A percentile compares a stretch with the other conserved stretches of the same genome.
Conservation (phyloP, 1,140 invertebrate genomes). For the Tetragonula clypearis region DNA sequence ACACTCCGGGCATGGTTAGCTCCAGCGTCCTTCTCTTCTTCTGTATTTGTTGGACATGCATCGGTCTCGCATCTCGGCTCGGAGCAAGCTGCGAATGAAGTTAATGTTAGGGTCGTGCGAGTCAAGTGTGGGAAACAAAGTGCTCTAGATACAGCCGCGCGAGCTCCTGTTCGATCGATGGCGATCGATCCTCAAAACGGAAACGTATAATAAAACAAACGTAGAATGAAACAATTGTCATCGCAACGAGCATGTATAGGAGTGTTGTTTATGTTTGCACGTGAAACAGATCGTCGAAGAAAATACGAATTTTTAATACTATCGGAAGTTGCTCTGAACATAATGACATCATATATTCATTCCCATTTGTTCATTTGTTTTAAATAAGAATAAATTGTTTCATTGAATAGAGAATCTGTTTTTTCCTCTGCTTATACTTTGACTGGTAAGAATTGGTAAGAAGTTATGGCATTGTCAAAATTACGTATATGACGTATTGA, state of each 20-base stretch:
- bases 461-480: not conserved
- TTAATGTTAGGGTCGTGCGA: conserved; percentile 71
- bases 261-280: not conserved
- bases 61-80: conserved; percentile 65
- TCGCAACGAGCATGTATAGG: conserved; percentile 4
- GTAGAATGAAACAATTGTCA: conserved; percentile 45
- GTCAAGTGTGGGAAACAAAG: conserved; percentile 69
- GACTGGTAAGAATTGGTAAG: not conserved
- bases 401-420: not conserved
- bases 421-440: not conserved
- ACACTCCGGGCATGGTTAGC: conserved; percentile 61
- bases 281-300: not conserved
- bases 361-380: not conserved
- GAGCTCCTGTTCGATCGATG: conserved; percentile 26
- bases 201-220: conserved; percentile 48
- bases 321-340: not conserved
- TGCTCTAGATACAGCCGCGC: conserved; percentile 12
- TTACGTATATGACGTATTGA: not conserved
- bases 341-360: not conserved
- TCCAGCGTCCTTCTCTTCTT: conserved; percentile 47
- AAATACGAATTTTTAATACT: too few relatives aligned
- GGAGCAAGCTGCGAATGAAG: conserved; percentile 61
- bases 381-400: not conserved
- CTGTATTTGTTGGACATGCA: conserved; percentile 67
- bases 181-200: conserved; percentile 2